These are phyloP conservation scores for Steromphala cineraria DNA, from an alignment of 2,888 invertebrate species.

Conservation along the genomic window DNA sequence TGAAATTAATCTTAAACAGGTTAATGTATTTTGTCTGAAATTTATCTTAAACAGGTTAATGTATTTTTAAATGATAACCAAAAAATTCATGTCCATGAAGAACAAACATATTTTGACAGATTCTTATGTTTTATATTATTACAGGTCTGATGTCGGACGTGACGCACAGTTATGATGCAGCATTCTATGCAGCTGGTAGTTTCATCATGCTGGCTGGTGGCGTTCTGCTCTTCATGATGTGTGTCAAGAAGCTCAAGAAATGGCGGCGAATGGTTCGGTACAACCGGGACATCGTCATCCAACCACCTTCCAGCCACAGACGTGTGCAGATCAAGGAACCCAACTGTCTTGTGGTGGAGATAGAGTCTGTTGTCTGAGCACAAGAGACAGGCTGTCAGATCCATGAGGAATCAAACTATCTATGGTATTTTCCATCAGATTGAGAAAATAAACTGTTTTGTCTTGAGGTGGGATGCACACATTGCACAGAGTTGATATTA, in stretches of 20 bases:
- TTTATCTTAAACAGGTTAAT: no score
- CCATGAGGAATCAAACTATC: no score
- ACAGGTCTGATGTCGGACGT: slow-evolving; percentile 78
- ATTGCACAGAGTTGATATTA: no score
- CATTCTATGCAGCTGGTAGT: slow-evolving; percentile 84
- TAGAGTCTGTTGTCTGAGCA: not conserved
- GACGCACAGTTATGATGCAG: slow-evolving; percentile 85
- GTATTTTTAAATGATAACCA: no score
- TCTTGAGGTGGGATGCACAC: no score
- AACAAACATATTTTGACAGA: not conserved
- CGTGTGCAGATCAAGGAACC: not conserved
- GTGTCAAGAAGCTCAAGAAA: slow-evolving; percentile 6
- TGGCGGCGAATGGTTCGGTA: not conserved
- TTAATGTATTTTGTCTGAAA: no score
- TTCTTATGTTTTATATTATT: slow-evolving; percentile 68
- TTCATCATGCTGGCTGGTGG: slow-evolving; percentile 87
- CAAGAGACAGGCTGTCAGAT: no score
- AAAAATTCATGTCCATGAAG: no score
- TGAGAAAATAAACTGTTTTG: no score
- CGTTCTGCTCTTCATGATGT: slow-evolving; percentile 46
- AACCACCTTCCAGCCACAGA: not conserved
- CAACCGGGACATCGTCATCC: not conserved
- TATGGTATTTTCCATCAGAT: no score
- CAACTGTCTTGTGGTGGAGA: not conserved
- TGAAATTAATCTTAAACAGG: no score